Conservation (phyloP, 2,797 vertebrate species). For the Onychomys arenicola region DNA sequence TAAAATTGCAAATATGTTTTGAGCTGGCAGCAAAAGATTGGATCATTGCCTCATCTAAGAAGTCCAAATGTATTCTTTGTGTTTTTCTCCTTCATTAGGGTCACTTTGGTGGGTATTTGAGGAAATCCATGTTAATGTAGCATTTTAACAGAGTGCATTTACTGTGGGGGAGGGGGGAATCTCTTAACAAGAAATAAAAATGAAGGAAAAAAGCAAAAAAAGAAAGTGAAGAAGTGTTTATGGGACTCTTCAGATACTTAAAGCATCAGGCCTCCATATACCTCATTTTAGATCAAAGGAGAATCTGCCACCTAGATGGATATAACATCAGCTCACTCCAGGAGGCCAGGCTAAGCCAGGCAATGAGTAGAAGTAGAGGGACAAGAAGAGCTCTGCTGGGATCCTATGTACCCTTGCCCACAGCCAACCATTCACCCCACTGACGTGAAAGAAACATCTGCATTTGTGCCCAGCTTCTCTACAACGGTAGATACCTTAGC, state of each 20-base stretch:
- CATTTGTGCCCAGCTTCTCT: neutral
- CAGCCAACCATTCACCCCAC: neutral
- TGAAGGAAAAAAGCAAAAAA: neutral
- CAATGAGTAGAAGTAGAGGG: neutral
- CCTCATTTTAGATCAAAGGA: neutral
- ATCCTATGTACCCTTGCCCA: neutral
- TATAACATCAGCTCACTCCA: neutral
- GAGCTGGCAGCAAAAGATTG: constrained; percentile 50
- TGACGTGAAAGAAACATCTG: neutral
- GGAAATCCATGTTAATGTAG: neutral
- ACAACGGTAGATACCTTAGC: neutral
- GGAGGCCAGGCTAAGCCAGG: neutral
- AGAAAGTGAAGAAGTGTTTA: neutral
- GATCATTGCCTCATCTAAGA: neutral
- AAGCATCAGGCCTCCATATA: neutral
- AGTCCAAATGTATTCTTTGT: constrained; percentile 45
- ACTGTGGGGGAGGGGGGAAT: neutral
- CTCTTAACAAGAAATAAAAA: constrained; percentile 8
- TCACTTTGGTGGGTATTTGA: constrained; percentile 16
- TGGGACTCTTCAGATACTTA: neutral
- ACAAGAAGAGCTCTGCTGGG: neutral
- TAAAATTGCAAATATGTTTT: constrained; percentile 57
- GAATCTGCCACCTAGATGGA: neutral
- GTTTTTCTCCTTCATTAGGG: neutral
- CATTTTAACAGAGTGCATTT: constrained; percentile 25